A percentile compares a stretch with the other conserved stretches of the same genome.
Evolutionary conservation across 2,113 vertebrate species (phyloP).

Genomic region (Euleptes europaea): DNA sequence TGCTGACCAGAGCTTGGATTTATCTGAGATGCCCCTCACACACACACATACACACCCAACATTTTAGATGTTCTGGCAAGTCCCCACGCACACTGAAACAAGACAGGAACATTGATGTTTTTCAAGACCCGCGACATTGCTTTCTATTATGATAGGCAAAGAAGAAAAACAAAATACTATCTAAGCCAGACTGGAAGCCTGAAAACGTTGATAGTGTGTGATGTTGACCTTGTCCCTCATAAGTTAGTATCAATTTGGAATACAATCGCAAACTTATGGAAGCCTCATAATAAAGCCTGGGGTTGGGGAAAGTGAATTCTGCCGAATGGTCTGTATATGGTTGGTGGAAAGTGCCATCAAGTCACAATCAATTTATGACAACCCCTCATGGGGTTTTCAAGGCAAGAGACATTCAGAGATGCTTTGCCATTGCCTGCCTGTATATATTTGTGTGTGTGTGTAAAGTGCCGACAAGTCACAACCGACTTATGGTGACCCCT

Average conservation of each 20-base stretch:
- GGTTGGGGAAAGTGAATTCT: neutral
- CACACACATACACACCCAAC: no score
- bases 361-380: no score
- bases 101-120: neutral
- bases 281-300: neutral
- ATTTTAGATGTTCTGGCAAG: conserved; percentile 1
- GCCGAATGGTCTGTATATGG: neutral
- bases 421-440: no score
- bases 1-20: conserved; percentile 17
- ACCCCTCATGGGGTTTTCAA: no score
- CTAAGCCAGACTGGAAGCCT: neutral
- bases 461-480: no score
- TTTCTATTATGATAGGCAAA: neutral
- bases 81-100: neutral
- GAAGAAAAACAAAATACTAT: neutral
- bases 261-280: neutral
- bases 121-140: neutral
- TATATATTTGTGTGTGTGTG: no score
- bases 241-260: neutral
- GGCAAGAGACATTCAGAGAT: no score
- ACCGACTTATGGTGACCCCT: no score
- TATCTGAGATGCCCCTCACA: conserved; percentile 19
- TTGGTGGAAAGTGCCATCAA: no score
- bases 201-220: neutral
- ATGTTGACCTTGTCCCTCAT: neutral